Evolutionary conservation across 2,113 vertebrate species (phyloP), one percentile per base, ranked within the genome.

Genomic region (Barnardius zonarius): DNA sequence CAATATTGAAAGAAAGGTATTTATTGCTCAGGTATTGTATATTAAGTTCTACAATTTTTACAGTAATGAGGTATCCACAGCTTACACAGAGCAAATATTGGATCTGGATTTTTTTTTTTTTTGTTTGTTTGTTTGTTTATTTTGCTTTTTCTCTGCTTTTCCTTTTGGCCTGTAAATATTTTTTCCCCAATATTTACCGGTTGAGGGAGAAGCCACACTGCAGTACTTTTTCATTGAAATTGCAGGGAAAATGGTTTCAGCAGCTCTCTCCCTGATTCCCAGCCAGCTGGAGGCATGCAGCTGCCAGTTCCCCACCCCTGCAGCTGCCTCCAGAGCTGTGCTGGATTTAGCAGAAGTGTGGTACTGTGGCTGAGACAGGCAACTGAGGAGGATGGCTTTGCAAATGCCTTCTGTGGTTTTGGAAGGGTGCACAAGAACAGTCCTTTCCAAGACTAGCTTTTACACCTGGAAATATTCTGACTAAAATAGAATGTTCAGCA

Each of bases 251-350:
- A 49, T 74, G 24, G 25, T 87, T 92, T 90, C 70, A 54, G 51
- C 68, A 70, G 33, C 52, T 44, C 48, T 48, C 12, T 35, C n/a
- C 46, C n/a, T 39, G 37, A n/a, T 33, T 41, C 25, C 30, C 33
- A 83, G 93, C 78, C 92, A 96, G 75, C 62, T 95, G 78, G 22
- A 95, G 57, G 67, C 48, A 49, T 14, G 9, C 15, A 54, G 70
- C 63, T 90, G 91, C 90, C 94, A 80, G 35, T 33, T 94, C 43
- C 72, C 85, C 83, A 81, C 88, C 90, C 64, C 46, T 94, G 82
- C 93, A 93, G 90, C 92, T 96, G 92, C 70, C 76, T 74, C 84
- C 76, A 6, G 90, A 74, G 31, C 39, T 64, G 16, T 46, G 79
- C 55, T 92, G 83, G 64, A 30, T 83, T 90, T 80, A 88, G 77